These are phyloP conservation scores for Leucoraja ocellata DNA, from an alignment of 2,797 vertebrate genomes.

Conservation along the genomic window DNA sequence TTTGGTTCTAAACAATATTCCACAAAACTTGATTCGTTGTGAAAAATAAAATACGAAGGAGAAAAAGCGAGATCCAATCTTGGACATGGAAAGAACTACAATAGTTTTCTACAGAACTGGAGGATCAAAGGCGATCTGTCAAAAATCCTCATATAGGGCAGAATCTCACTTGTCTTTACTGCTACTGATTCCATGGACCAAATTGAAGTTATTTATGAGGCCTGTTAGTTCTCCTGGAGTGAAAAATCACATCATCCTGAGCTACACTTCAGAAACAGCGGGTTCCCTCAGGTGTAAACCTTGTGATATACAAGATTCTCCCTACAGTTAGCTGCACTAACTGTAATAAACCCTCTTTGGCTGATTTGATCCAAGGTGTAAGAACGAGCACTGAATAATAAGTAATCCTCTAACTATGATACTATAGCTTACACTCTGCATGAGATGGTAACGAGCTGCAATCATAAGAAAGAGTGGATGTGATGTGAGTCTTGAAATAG, in stretches of 20 bases:
- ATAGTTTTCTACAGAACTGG: background rate
- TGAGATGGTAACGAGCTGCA: conserved; percentile 19
- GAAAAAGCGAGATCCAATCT: background rate
- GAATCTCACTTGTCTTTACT: background rate
- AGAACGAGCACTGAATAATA: background rate
- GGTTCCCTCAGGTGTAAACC: background rate
- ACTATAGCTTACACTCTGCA: conserved; percentile 34
- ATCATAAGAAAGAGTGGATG: background rate
- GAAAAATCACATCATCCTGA: background rate
- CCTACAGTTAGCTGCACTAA: background rate
- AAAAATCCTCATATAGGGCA: background rate
- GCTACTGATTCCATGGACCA: background rate
- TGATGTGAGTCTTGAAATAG: background rate
- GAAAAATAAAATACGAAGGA: background rate
- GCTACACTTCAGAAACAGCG: background rate
- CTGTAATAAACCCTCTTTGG: background rate
- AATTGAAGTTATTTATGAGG: background rate
- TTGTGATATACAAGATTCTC: too few relatives aligned
- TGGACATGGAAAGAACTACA: background rate
- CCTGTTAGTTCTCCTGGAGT: background rate
- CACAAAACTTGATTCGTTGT: background rate
- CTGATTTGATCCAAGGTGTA: background rate
- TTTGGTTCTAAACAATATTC: background rate
- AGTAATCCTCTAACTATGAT: background rate
- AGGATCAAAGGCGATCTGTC: background rate